phyloP scores from a whole-genome alignment of 2,113 vertebrate species.

The Ploceus nigricollis region DNA sequence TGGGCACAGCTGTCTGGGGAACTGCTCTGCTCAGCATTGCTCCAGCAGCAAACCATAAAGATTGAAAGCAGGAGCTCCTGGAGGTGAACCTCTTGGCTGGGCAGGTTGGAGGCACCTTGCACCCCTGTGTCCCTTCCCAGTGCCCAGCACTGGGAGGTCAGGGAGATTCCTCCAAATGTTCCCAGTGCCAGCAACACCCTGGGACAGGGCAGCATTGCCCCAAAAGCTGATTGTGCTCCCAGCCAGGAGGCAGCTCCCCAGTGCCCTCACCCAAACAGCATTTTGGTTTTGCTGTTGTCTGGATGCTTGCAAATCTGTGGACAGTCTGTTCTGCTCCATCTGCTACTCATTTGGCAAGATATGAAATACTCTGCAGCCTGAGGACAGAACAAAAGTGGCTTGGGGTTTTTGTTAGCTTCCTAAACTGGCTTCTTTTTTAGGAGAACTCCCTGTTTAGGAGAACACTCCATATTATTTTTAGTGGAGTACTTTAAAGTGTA shows the following conservation, averaged over 20 bases:
- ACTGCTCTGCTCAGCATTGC: background rate
- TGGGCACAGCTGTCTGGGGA: background rate
- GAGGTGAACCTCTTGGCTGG: background rate
- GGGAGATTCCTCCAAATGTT: background rate
- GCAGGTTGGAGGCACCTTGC: background rate
- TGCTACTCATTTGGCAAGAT: conserved; percentile 16
- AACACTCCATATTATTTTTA: background rate
- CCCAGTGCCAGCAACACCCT: background rate
- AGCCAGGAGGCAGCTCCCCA: background rate
- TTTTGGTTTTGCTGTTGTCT: background rate
- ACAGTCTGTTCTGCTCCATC: conserved; percentile 29
- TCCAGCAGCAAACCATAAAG: background rate
- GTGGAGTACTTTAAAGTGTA: background rate
- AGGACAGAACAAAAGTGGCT: background rate
- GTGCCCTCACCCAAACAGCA: background rate
- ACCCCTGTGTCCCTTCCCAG: background rate
- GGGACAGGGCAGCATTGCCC: background rate
- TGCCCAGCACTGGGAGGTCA: background rate
- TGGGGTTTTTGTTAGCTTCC: background rate
- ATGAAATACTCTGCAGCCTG: background rate
- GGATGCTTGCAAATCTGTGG: background rate
- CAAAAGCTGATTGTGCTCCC: background rate
- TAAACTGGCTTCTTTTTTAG: background rate
- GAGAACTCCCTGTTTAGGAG: background rate
- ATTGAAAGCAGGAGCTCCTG: background rate